phyloP scores from a whole-genome alignment of 1,140 invertebrate species.

The Anoplolepis gracilipes region DNA sequence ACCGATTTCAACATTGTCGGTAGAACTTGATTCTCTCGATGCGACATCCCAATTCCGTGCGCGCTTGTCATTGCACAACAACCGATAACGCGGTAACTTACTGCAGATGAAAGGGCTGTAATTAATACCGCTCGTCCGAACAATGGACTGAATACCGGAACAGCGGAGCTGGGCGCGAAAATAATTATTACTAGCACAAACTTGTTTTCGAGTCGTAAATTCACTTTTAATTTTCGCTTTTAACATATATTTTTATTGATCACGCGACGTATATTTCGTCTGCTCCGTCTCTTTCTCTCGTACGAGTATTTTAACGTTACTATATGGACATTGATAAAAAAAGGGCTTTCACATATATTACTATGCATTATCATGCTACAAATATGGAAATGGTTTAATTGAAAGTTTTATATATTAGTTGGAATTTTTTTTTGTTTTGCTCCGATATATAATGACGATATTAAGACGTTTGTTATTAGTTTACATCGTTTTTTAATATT shows the following conservation, averaged over 20 bases:
- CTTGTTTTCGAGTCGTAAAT: conserved; percentile 1
- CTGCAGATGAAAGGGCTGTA: conserved; percentile 61
- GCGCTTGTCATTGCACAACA: conserved; percentile 44
- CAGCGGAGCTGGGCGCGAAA: conserved; percentile 2
- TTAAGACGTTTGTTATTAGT: not conserved
- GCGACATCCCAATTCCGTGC: conserved; percentile 37
- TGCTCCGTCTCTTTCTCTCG: not conserved
- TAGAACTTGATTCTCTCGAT: conserved; percentile 30
- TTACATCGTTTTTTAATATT: not conserved
- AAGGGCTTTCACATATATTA: not conserved
- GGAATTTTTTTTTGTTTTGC: not conserved
- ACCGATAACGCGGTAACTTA: not conserved
- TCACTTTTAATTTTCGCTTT: conserved; percentile 10
- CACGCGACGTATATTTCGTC: conserved; percentile 4
- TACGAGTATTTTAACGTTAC: not conserved
- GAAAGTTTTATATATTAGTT: not conserved
- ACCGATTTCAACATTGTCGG: conserved; percentile 45
- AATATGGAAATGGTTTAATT: conserved; percentile 19
- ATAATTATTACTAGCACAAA: conserved; percentile 10
- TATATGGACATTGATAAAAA: conserved; percentile 47
- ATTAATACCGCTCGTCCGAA: conserved; percentile 56
- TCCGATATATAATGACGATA: not conserved
- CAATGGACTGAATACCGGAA: not conserved
- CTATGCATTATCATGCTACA: conserved; percentile 8
- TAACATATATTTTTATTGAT: conserved; percentile 27